These are phyloP conservation scores for Boulengeromyrus knoepffleri DNA, from an alignment of 2,113 vertebrate genomes.

Conservation along the genomic window DNA sequence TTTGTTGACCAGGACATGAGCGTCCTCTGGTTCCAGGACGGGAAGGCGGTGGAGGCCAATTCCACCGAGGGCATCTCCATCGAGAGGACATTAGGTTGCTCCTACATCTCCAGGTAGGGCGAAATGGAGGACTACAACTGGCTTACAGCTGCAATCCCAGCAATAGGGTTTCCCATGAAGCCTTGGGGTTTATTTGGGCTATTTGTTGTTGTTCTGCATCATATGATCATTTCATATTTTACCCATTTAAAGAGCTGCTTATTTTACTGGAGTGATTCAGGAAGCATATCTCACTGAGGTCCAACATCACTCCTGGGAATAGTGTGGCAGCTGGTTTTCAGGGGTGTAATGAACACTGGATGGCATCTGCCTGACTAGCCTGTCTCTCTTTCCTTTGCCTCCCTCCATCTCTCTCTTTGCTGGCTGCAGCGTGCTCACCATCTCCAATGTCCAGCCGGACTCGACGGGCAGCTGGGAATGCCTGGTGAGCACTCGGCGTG, in stretches of 20 bases:
- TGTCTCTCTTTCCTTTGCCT: background rate
- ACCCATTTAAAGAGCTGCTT: background rate
- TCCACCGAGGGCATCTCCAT: slow-evolving; percentile 89
- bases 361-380: background rate
- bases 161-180: background rate
- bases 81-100: slow-evolving; percentile 91
- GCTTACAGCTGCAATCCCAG: background rate
- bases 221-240: background rate
- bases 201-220: background rate
- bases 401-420: background rate
- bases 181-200: background rate
- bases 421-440: slow-evolving; percentile 76
- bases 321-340: background rate
- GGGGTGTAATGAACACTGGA: background rate
- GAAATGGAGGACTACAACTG: background rate
- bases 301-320: background rate
- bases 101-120: slow-evolving; percentile 82
- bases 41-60: slow-evolving; percentile 80
- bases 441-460: slow-evolving; percentile 90
- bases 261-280: background rate
- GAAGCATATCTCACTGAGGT: background rate
- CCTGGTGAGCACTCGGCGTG: slow-evolving; percentile 79
- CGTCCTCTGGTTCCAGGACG: slow-evolving; percentile 93
- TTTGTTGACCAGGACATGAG: slow-evolving; percentile 94
- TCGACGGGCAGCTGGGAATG: slow-evolving; percentile 95